phyloP scores from a whole-genome alignment of 2,113 vertebrate species.

The Podarcis muralis region DNA sequence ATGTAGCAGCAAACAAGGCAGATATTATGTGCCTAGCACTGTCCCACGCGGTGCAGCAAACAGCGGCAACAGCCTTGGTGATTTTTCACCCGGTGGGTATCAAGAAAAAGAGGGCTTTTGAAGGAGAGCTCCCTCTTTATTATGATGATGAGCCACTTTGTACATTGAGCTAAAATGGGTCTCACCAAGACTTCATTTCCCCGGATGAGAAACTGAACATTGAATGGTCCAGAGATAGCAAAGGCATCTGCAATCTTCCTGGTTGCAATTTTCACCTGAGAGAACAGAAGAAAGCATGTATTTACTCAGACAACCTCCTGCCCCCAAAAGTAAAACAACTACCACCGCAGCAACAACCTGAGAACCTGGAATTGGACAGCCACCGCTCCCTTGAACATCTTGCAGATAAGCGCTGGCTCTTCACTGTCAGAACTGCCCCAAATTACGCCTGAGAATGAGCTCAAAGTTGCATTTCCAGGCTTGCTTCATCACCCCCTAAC shows the following conservation, averaged over 20 bases:
- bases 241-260: conserved; percentile 91
- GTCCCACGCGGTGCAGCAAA: not conserved
- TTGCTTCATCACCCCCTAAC: not conserved
- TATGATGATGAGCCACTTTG: not conserved
- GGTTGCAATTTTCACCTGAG: conserved; percentile 88
- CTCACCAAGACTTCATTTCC: conserved; percentile 94
- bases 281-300: conserved; percentile 30
- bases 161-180: conserved; percentile 7
- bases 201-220: conserved; percentile 93
- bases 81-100: not conserved
- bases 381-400: no score
- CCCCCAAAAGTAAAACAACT: not conserved
- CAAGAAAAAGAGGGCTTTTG: not conserved
- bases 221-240: conserved; percentile 95
- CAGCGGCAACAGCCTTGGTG: not conserved
- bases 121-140: not conserved
- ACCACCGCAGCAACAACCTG: no score
- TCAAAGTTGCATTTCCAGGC: not conserved
- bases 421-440: not conserved
- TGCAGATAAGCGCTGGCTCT: not conserved
- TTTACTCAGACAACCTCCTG: not conserved
- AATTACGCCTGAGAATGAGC: not conserved
- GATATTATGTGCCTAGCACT: not conserved
- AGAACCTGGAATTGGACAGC: no score
- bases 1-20: not conserved